phyloP scores from a whole-genome alignment of 1,140 invertebrate species.

The Heliconius melpomene region DNA sequence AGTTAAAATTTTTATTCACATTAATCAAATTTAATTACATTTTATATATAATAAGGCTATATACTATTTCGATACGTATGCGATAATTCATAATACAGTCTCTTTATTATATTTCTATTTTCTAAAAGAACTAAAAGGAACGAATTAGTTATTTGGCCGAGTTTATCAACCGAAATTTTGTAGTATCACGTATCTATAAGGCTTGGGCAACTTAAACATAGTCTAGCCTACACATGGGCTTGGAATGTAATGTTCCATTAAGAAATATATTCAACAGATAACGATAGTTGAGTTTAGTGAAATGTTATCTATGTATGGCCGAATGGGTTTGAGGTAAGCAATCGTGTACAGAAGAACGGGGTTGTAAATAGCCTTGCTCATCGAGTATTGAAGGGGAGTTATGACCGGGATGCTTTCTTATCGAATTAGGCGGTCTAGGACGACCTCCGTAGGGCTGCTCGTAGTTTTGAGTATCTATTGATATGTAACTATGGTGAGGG shows the following conservation, averaged over 20 bases:
- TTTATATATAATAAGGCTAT: slow-evolving; percentile 52
- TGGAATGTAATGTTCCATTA: slow-evolving; percentile 78
- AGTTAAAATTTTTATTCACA: slow-evolving; percentile 32
- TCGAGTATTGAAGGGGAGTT: slow-evolving; percentile 75
- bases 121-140: slow-evolving; percentile 48
- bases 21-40: slow-evolving; percentile 30
- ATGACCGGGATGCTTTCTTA: slow-evolving; percentile 67
- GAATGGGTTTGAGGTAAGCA: slow-evolving; percentile 77
- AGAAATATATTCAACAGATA: slow-evolving; percentile 71
- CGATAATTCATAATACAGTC: slow-evolving; percentile 61
- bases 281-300: slow-evolving; percentile 55
- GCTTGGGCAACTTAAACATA: slow-evolving; percentile 68
- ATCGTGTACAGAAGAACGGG: slow-evolving; percentile 75
- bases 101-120: slow-evolving; percentile 55
- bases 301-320: slow-evolving; percentile 70
- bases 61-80: slow-evolving; percentile 52
- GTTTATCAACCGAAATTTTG: slow-evolving; percentile 46
- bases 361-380: slow-evolving; percentile 80
- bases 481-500: slow-evolving; percentile 79
- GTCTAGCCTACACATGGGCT: slow-evolving; percentile 69
- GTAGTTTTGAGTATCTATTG: slow-evolving; percentile 79
- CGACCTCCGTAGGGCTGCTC: slow-evolving; percentile 75
- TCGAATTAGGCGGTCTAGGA: slow-evolving; percentile 69
- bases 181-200: slow-evolving; percentile 68
- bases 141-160: slow-evolving; percentile 59